phyloP scores from a whole-genome alignment of 2,797 vertebrate species.

The Lacerta agilis region DNA sequence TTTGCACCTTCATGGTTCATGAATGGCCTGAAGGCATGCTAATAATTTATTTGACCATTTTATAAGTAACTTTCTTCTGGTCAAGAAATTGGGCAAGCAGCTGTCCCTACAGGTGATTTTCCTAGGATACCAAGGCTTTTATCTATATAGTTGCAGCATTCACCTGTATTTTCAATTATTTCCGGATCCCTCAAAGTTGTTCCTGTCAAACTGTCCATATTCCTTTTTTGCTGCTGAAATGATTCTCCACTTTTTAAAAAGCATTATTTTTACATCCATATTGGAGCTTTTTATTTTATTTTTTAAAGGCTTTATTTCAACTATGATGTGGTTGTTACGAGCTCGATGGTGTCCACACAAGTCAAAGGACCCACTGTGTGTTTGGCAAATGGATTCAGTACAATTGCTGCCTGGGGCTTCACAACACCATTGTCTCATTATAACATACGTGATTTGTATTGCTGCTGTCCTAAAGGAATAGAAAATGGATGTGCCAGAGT shows the following conservation, averaged over 20 bases:
- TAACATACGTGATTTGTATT: background rate
- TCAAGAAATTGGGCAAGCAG: conserved; percentile 22
- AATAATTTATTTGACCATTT: conserved; percentile 57
- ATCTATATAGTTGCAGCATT: conserved; percentile 24
- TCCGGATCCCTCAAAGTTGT: conserved; percentile 6
- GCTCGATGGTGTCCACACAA: background rate
- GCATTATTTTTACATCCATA: conserved; percentile 3
- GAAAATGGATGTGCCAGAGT: background rate
- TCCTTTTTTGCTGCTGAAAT: background rate
- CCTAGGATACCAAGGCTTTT: conserved; percentile 46
- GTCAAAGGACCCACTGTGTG: background rate
- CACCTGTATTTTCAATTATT: conserved; percentile 9
- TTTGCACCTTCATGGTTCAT: conserved; percentile 18
- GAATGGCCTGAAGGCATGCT: conserved; percentile 3
- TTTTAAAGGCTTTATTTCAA: conserved; percentile 1
- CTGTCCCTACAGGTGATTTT: conserved; percentile 39
- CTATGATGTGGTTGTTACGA: background rate
- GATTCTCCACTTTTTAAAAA: background rate
- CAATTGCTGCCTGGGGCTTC: background rate
- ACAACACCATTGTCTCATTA: background rate
- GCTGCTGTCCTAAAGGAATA: background rate
- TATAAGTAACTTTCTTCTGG: conserved; percentile 17
- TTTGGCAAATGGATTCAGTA: conserved; percentile 24
- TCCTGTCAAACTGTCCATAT: conserved; percentile 17
- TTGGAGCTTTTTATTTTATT: background rate